Conservation (phyloP, 2,888 invertebrate genomes). For the Smittia aterrima region DNA sequence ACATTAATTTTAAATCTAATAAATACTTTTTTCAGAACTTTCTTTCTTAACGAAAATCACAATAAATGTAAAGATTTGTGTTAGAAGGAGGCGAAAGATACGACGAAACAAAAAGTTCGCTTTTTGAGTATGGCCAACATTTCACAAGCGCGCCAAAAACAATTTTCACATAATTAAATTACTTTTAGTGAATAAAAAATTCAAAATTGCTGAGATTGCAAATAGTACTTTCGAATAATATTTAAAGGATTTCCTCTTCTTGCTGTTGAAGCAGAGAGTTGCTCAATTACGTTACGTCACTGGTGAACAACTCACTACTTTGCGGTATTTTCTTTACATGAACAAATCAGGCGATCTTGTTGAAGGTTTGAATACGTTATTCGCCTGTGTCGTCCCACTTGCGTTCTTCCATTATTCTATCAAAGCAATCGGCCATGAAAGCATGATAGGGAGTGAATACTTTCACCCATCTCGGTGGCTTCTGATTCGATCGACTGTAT, state of each 20-base stretch:
- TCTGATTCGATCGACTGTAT: constrained; percentile 70
- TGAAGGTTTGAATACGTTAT: constrained; percentile 54
- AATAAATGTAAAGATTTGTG: neutral
- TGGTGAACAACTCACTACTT: too few relatives aligned
- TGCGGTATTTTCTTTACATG: neutral
- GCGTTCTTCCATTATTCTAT: constrained; percentile 89
- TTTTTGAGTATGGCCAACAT: constrained; percentile 39
- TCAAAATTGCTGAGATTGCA: constrained; percentile 18
- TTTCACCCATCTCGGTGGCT: constrained; percentile 79
- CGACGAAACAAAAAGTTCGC: neutral
- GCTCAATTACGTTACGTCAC: neutral
- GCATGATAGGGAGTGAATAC: constrained; percentile 76
- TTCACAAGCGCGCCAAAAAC: constrained; percentile 37
- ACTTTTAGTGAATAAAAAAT: neutral
- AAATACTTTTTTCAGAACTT: constrained; percentile 11
- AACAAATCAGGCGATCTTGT: neutral
- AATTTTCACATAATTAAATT: neutral
- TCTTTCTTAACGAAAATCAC: constrained; percentile 12
- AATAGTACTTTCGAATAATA: neutral
- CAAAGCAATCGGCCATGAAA: constrained; percentile 77
- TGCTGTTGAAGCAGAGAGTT: neutral
- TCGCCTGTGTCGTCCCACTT: constrained; percentile 82
- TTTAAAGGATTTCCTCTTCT: neutral
- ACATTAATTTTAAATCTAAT: constrained; percentile 9
- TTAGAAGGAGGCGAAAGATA: too few relatives aligned